phyloP scores from a whole-genome alignment of 2,888 invertebrate genomes.

The Apotomis turbidana region DNA sequence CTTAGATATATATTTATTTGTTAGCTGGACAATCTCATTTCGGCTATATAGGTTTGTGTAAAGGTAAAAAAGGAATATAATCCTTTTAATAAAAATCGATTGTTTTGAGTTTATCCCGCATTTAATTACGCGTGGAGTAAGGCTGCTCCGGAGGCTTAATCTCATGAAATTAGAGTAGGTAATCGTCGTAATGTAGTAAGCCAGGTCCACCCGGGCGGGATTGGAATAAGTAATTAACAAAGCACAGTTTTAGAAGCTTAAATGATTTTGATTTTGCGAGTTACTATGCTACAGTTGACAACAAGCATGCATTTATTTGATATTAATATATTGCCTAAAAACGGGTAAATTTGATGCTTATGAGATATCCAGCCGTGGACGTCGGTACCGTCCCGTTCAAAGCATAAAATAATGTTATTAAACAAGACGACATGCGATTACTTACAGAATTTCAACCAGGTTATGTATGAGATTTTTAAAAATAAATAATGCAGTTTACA shows the following conservation, averaged over 20 bases:
- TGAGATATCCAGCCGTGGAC: too few species aligned
- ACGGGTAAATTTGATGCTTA: too few species aligned
- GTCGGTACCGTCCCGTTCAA: too few species aligned
- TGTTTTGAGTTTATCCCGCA: background rate
- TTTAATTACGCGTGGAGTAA: conserved; percentile 5
- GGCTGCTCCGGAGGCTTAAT: conserved; percentile 2
- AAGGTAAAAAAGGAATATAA: too few species aligned
- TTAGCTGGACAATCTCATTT: too few species aligned
- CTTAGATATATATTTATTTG: too few species aligned
- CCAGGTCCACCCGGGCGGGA: background rate
- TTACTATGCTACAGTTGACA: background rate
- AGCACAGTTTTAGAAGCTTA: conserved; percentile 13
- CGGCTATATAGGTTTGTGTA: too few species aligned
- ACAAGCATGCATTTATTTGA: background rate
- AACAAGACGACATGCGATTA: too few species aligned
- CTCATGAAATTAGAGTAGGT: conserved; percentile 19
- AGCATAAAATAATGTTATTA: too few species aligned
- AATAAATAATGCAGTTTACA: too few species aligned
- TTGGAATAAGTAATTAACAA: conserved; percentile 7
- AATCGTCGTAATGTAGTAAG: conserved; percentile 20
- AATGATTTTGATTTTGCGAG: background rate
- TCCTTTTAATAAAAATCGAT: background rate
- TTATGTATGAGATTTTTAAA: too few species aligned
- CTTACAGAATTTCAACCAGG: too few species aligned
- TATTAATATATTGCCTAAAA: background rate